Base-by-base conservation (phyloP, 2,888 invertebrate species). In the Acanthococcus lagerstroemiae region DNA sequence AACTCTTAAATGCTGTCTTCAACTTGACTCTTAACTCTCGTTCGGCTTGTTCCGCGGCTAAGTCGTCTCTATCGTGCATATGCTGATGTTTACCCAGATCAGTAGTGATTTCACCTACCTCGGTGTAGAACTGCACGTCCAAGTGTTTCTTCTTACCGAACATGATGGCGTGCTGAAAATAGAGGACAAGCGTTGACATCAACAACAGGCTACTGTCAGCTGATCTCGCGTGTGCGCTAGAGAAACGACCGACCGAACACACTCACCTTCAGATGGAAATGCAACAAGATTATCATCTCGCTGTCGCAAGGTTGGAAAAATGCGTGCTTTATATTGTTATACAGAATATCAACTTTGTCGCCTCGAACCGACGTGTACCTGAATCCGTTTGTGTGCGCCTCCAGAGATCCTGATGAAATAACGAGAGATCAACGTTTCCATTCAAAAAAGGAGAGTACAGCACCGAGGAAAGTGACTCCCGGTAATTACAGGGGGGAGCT, bases 301-400 rank as follows among this genome's bases (percentile, higher is more conserved):
- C 95, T 92, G 76, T 99, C 97, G 74, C 97, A 97, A 0, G 96
- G 96, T 80, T 96, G 95, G 80, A 97, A 99, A 81, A 99, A 95
- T 7, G 99, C 96, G 76, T 97, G 95, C 76, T 96, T 95, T 71
- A 99, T 97, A 78, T 99, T 99, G 79, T 99, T 99, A 78, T 97
- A 99, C 61, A 99, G 79, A 72, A 99, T 97, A 74, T 99, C 99
- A 6, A 99, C 96, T 82, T 99, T 99, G 75, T 99, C 99, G 4
- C 99, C 99, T 73, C 97, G 84, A n/a, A 99, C 93, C 0, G 97
- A 97, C 0, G 96, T 97, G 75, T 97, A 99, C 44, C 96, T 83
- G 74, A 93, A 93, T 12, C 97, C 97, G 74, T 99, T 99, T 0
- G 87, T 84, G 74, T 99, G 99, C 0, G 99, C 92, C 77, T 99